Percentiles rank a stretch among this genome's conserved stretches.
These are phyloP conservation scores for Pemphigus obesinymphae DNA, from an alignment of 1,140 invertebrate genomes.

Conservation along the genomic window DNA sequence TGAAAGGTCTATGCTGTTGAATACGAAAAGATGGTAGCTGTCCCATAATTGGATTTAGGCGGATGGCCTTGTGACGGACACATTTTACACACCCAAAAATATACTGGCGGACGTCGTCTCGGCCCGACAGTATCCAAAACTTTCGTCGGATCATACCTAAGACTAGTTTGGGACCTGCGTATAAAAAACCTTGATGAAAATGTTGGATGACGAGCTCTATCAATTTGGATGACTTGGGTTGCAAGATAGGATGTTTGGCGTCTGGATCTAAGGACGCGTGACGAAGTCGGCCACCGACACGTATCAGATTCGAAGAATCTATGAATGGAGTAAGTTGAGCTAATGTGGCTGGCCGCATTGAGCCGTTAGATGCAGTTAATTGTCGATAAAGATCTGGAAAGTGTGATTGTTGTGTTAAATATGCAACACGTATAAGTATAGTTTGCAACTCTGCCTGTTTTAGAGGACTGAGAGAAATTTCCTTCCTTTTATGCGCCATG, in stretches of 20 bases:
- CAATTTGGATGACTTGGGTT: background rate
- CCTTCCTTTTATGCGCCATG: too few species aligned
- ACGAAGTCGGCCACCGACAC: too few species aligned
- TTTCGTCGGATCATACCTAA: background rate
- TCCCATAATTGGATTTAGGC: background rate
- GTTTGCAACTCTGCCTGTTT: too few species aligned
- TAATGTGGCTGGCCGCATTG: background rate
- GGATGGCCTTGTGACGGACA: background rate
- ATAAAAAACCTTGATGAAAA: constrained; percentile 5
- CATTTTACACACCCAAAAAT: background rate
- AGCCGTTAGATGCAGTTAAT: too few species aligned
- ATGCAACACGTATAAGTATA: too few species aligned
- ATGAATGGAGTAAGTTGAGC: too few species aligned
- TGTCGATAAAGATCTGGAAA: too few species aligned
- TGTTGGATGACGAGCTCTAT: background rate
- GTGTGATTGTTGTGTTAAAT: too few species aligned
- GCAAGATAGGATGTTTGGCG: background rate
- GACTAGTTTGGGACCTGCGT: background rate
- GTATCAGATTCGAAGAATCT: too few species aligned
- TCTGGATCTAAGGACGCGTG: too few species aligned
- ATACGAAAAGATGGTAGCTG: background rate
- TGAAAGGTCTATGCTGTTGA: background rate
- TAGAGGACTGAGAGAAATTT: too few species aligned
- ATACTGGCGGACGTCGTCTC: background rate
- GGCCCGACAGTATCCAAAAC: constrained; percentile 15